Base-by-base conservation (phyloP, 2,888 invertebrate species). In the Lycia hirtaria region DNA sequence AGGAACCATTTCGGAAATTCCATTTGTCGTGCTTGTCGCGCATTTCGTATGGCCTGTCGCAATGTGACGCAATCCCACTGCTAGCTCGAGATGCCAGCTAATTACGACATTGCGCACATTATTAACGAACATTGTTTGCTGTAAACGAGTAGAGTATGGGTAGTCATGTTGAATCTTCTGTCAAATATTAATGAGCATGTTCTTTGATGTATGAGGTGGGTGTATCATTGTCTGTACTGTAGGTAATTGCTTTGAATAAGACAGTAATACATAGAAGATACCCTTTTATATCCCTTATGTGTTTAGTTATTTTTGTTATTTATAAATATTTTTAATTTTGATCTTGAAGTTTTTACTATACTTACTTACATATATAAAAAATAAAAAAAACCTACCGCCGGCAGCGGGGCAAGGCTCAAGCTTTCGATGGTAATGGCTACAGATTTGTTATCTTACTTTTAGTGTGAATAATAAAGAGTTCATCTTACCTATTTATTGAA, bases 71-170 rank as follows among this genome's bases (percentile, higher is more conserved):
- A 37, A 22, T 20, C 26, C 26, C 14, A 10, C 35, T 35, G 24
- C 15, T 9, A 35, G 17, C 32, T 10, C 22, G 26, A 26, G 10
- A 15, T 41, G 41, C 41, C 41, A 17, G 19, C 5, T 55, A 12
- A 54, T 55, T 35, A 55, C n/a, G 48, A 35, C 15, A 48, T 48
- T 48, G 40, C 33, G 20, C 33, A 35, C 15, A 41, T 55, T 48
- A 40, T 33, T 41, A 12, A 30, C 53, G 15, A 47, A 20, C 22
- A 17, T 30, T 38, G 22, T 53, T 35, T 3, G 26, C 15, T 22
- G 24, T 24, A 35, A 24, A 35, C 5, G 24, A 19, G 24, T 43
- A 19, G n/a, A n/a, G n/a, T n/a, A n/a, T n/a, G n/a, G n/a, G n/a
- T n/a, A n/a, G n/a, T n/a, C n/a, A 26, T n/a, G 17, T 32, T 51